Evolutionary conservation across 1,140 invertebrate species (phyloP), one percentile per base, ranked within the genome.

Genomic region (Matsumurasca onukii): DNA sequence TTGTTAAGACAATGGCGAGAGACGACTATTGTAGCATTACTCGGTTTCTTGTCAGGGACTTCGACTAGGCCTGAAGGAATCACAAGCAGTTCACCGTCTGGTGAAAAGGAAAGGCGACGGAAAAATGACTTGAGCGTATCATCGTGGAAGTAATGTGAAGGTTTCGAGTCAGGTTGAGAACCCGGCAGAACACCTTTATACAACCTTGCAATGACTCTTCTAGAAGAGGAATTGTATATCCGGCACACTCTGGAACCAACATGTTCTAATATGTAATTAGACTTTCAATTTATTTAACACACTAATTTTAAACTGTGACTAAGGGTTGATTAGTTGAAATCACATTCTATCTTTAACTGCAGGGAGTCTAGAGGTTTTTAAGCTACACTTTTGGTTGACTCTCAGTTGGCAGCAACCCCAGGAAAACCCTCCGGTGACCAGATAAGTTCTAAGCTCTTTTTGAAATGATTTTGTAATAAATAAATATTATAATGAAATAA

Each of bases 101-200:
- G 91, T 51, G 91, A 92, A 76, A 96, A 98, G 25, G 87, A 85
- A 1, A 98, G 77, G 59, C 97, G 84, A 59, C 97, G 83, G 76
- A 93, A 98, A 79, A 94, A 98, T 1, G 95, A 95, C 77, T 95
- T 92, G 55, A 98, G 86, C 0, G 95, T 97, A 77, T 98, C 96
- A 78, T 98, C 97, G 76, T 97, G 90, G 78, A 94, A 99, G 31
- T 98, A 82, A 57, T 89, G 83, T 2, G 89, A 81, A 62, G 80
- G 80, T 73, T 88, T 86, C 0, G 83, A 83, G 68, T 86, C 81
- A n/a, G 90, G 74, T 75, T 24, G 22, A 25, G 48, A 25, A 1
- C 68, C 55, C 25, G 72, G 72, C 13, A 64, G 45, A 31, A 80
- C 82, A 5, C 89, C 84, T 78, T 91, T 94, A 72, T 82, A 83